Conservation (phyloP, 35 echinoderm and acorn worm genomes). For the Diadema setosum region DNA sequence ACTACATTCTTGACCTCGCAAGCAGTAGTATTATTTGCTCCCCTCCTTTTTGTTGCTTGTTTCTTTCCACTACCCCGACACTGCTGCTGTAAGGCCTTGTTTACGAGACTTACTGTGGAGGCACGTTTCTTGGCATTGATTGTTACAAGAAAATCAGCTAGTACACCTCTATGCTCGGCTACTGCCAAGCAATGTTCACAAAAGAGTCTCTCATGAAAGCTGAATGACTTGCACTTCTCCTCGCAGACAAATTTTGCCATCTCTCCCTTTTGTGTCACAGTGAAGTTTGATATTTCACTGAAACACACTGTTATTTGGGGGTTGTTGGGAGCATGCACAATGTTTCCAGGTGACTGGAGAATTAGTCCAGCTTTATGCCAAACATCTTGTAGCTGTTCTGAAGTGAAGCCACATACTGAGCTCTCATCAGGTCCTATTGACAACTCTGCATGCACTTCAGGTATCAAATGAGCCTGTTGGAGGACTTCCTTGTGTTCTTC, state of each 20-base stretch:
- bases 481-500: no score
- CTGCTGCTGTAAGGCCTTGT: no score
- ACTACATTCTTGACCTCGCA: no score
- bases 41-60: no score
- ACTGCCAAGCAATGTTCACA: slow-evolving; percentile 13
- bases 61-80: no score
- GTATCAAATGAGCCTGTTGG: neutral
- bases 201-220: neutral
- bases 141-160: neutral
- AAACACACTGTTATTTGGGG: neutral
- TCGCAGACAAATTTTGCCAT: slow-evolving; percentile 22
- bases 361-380: slow-evolving; percentile 10
- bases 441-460: slow-evolving; percentile 8
- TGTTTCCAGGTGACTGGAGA: slow-evolving; percentile 15
- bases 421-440: slow-evolving; percentile 5
- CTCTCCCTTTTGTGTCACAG: slow-evolving; percentile 2
- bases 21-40: no score
- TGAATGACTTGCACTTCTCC: slow-evolving; percentile 9
- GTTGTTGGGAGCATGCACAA: slow-evolving; percentile 22
- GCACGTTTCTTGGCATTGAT: slow-evolving; percentile 17
- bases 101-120: no score
- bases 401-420: slow-evolving; percentile 25
- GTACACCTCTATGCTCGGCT: slow-evolving; percentile 9
- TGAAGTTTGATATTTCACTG: slow-evolving; percentile 14
- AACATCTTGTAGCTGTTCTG: slow-evolving; percentile 6